A percentile compares a stretch with the other conserved stretches of the same genome.
These are phyloP conservation scores for Scaeva pyrastri DNA, from an alignment of 2,888 invertebrate genomes.

Conservation along the genomic window DNA sequence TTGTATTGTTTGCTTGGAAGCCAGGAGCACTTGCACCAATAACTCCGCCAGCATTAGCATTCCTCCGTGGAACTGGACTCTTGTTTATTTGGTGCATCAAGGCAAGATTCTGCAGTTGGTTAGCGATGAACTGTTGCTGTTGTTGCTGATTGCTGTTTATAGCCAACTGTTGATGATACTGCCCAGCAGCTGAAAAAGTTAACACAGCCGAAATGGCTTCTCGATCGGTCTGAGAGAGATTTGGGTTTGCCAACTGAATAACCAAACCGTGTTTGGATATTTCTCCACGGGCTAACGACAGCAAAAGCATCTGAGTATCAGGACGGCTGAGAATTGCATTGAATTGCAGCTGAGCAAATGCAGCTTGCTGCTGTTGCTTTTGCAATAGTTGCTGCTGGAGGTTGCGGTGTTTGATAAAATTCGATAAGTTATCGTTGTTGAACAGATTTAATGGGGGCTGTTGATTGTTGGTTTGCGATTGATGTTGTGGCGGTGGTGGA, in stretches of 20 bases:
- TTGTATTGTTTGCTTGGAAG: constrained; percentile 5
- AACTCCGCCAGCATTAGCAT: background rate
- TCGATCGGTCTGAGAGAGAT: constrained; percentile 80
- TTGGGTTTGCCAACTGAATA: constrained; percentile 82
- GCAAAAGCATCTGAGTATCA: constrained; percentile 80
- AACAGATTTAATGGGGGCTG: constrained; percentile 76
- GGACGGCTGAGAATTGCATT: constrained; percentile 81
- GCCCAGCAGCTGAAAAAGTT: constrained; percentile 82
- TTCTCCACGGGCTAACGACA: constrained; percentile 82
- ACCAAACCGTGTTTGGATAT: constrained; percentile 82
- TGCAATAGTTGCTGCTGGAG: constrained; percentile 79
- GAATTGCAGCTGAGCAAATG: constrained; percentile 81
- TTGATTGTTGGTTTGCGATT: constrained; percentile 6
- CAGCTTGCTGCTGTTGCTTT: constrained; percentile 82
- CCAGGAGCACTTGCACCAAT: background rate
- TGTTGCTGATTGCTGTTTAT: constrained; percentile 61
- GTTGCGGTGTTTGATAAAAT: constrained; percentile 80
- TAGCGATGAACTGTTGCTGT: constrained; percentile 80
- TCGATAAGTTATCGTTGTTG: constrained; percentile 80
- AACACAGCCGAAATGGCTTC: constrained; percentile 82
- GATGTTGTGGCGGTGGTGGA: constrained; percentile 4
- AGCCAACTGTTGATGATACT: constrained; percentile 79
- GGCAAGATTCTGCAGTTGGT: constrained; percentile 82
- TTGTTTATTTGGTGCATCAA: constrained; percentile 80
- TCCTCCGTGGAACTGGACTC: constrained; percentile 73